These are phyloP conservation scores for Lordiphosa stackelbergi DNA, from an alignment of 1,140 invertebrate genomes.

Conservation along the genomic window DNA sequence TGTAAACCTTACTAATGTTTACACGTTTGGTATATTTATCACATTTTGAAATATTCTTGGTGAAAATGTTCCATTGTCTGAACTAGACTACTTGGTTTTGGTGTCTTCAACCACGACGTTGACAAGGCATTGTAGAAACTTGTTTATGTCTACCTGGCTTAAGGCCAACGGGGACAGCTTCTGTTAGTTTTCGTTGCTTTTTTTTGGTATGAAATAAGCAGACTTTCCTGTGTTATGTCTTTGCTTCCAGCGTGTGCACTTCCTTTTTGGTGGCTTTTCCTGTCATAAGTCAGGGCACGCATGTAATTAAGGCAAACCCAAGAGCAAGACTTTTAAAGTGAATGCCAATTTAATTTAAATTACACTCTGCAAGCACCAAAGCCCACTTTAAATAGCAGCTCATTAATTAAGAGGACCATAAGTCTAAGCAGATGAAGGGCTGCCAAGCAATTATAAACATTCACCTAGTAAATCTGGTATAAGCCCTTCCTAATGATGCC, in stretches of 20 bases:
- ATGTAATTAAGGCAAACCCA: no score
- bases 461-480: no score
- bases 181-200: constrained; percentile 30
- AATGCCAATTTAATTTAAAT: no score
- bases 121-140: constrained; percentile 23
- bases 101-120: constrained; percentile 27
- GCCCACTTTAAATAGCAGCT: not conserved
- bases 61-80: not conserved
- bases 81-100: not conserved
- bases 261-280: constrained; percentile 7
- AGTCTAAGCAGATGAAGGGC: not conserved
- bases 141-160: constrained; percentile 26
- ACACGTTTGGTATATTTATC: no score
- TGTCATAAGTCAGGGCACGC: constrained; percentile 26
- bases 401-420: not conserved
- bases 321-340: no score
- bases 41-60: no score
- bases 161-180: constrained; percentile 16
- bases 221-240: constrained; percentile 25
- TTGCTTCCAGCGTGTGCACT: not conserved
- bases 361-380: constrained; percentile 1
- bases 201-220: constrained; percentile 41
- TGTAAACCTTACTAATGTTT: no score
- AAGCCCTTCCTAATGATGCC: no score
- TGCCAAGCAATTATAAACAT: not conserved